These are phyloP conservation scores for Mechanitis mazaeus DNA, from an alignment of 2,888 invertebrate species.

Conservation along the genomic window DNA sequence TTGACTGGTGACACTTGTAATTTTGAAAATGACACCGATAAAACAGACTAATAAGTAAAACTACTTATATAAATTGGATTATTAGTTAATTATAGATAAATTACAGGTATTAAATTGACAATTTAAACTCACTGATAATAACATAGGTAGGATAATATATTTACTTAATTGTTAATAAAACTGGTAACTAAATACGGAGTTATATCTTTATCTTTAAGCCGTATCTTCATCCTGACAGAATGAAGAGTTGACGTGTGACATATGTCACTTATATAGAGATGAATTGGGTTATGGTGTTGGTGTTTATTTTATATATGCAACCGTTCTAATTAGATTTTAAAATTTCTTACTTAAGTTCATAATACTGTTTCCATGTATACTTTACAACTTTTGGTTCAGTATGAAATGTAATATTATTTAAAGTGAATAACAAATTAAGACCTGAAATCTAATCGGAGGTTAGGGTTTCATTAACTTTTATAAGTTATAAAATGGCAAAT, in stretches of 20 bases:
- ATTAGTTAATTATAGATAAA: too few species aligned
- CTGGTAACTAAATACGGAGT: too few species aligned
- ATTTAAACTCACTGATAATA: too few species aligned
- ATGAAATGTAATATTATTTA: conserved; percentile 6
- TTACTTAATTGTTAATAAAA: too few species aligned
- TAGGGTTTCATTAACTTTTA: neutral
- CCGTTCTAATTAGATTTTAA: conserved; percentile 11
- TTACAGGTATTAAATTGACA: too few species aligned
- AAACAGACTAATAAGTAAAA: too few species aligned
- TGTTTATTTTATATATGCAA: conserved; percentile 18
- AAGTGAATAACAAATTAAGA: conserved; percentile 4
- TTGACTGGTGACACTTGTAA: too few species aligned
- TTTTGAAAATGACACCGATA: too few species aligned
- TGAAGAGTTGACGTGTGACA: conserved; percentile 16
- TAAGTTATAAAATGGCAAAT: conserved; percentile 29
- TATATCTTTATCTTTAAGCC: too few species aligned
- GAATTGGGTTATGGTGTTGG: conserved; percentile 26
- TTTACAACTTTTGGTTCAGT: conserved; percentile 3
- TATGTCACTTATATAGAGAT: conserved; percentile 22
- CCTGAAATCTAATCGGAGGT: conserved; percentile 11
- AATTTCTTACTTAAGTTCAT: conserved; percentile 11
- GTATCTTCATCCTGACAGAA: neutral
- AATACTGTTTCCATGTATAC: conserved; percentile 9
- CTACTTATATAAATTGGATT: too few species aligned
- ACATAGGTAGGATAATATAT: too few species aligned